Conservation (phyloP, 2,797 vertebrate genomes). For the Nothura maculosa region DNA sequence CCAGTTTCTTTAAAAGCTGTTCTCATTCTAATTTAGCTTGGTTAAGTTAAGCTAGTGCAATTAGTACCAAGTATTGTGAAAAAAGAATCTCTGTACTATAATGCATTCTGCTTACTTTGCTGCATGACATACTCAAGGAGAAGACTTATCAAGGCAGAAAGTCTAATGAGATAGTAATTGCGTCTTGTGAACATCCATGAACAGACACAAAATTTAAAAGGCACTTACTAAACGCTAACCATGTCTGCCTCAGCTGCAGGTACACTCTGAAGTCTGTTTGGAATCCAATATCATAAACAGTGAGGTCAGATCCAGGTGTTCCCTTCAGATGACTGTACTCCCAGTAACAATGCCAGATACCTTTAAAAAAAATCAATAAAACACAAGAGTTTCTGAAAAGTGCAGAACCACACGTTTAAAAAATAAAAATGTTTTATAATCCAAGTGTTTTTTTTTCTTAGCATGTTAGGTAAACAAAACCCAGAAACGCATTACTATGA, state of each 20-base stretch:
- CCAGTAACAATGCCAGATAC: conserved; percentile 93
- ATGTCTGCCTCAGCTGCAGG: conserved; percentile 92
- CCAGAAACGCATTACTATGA: neutral
- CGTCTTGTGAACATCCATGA: conserved; percentile 5
- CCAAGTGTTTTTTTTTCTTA: neutral
- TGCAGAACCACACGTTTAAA: neutral
- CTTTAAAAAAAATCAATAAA: conserved; percentile 76
- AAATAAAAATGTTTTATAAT: neutral
- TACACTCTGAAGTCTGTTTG: conserved; percentile 92
- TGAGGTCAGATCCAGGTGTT: conserved; percentile 84
- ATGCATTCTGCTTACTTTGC: neutral
- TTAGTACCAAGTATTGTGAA: neutral
- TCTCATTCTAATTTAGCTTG: neutral
- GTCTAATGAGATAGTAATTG: neutral
- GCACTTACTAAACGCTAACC: conserved; percentile 93
- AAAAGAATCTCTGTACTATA: neutral
- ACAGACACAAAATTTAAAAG: conserved; percentile 47
- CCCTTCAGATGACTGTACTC: conserved; percentile 86
- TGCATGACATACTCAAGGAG: neutral
- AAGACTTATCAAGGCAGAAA: neutral
- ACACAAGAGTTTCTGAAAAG: conserved; percentile 37
- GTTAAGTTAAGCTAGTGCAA: neutral
- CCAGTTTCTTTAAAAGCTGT: neutral
- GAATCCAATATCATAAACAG: conserved; percentile 90
- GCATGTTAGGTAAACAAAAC: neutral